Evolutionary conservation across 2,888 invertebrate genomes (phyloP), one percentile per base, ranked within the genome.

Genomic region (Drosophila fulvimacula): DNA sequence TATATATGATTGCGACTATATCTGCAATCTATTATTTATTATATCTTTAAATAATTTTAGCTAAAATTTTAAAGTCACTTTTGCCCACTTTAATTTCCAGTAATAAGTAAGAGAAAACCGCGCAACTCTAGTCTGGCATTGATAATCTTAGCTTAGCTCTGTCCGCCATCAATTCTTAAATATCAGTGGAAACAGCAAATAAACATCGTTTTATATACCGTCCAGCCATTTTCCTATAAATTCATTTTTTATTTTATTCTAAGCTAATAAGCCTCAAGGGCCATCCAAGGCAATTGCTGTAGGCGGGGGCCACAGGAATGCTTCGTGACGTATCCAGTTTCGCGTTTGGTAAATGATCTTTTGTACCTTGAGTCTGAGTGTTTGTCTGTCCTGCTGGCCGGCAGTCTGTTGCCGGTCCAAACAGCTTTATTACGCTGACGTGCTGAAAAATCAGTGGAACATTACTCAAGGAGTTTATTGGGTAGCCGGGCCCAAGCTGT

Each of bases 401-500:
- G 24, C 48, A 13, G 48, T 55, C 73, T 34, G 39, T 60, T 62
- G 68, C 42, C 49, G 65, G 73, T 49, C 42, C 57, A 41, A 75
- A 79, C 81, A 76, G 76, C 81, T 81, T 82, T 88, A 88, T 85
- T 88, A 88, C 85, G 85, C 88, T 81, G 85, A 88, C 85, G 72
- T 65, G 81, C 66, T 82, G 75, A 85, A 85, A 81, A 79, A 84
- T 82, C 74, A 70, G 53, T 59, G 68, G 69, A 72, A 69, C 86
- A 85, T 85, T 81, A 81, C 73, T 85, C 88, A 88, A 79, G 73
- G 63, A 85, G 85, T 85, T 85, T 88, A 85, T 85, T 88, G 88
- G 82, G 75, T 66, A 57, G 62, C 58, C 65, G 64, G 62, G 56
- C 69, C 66, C 71, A 51, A 49, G 58, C 76, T 80, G 80, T 82